These are phyloP conservation scores for Prunella fulvescens DNA, from an alignment of 2,113 vertebrate species.

Conservation along the genomic window DNA sequence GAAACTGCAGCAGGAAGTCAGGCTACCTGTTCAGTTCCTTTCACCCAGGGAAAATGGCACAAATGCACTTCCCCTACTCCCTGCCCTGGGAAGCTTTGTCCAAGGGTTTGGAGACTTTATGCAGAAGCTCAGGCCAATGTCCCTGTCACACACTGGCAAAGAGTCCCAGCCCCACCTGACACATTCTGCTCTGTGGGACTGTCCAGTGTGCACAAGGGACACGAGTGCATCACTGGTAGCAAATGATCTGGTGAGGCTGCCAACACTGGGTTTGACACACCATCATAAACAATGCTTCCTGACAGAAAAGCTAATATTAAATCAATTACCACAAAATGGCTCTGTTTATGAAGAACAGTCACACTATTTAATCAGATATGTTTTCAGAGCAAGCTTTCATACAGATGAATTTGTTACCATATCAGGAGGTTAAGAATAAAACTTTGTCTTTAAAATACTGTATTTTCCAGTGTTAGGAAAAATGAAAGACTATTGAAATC, in stretches of 20 bases:
- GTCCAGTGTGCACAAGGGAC: background rate
- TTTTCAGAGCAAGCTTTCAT: slow-evolving; percentile 49
- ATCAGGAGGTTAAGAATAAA: slow-evolving; percentile 5
- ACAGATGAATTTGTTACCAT: background rate
- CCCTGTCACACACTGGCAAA: background rate
- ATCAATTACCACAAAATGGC: slow-evolving; percentile 40
- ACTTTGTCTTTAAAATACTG: background rate
- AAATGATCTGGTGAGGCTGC: background rate
- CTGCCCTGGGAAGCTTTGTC: background rate
- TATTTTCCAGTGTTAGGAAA: background rate
- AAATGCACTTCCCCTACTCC: background rate
- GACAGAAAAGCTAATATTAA: slow-evolving; percentile 39
- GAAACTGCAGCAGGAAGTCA: background rate
- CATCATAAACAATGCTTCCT: slow-evolving; percentile 20
- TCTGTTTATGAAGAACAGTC: background rate
- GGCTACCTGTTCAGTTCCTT: background rate
- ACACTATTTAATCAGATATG: slow-evolving; percentile 2
- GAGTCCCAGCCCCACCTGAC: background rate
- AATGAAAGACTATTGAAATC: background rate
- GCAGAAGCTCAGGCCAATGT: background rate
- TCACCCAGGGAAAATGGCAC: background rate
- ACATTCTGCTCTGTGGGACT: background rate
- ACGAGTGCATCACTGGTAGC: no score
- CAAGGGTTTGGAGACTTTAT: background rate
- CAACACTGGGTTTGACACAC: background rate